Base-by-base conservation (phyloP, 1,140 invertebrate species). In the Drosophila navojoa region DNA sequence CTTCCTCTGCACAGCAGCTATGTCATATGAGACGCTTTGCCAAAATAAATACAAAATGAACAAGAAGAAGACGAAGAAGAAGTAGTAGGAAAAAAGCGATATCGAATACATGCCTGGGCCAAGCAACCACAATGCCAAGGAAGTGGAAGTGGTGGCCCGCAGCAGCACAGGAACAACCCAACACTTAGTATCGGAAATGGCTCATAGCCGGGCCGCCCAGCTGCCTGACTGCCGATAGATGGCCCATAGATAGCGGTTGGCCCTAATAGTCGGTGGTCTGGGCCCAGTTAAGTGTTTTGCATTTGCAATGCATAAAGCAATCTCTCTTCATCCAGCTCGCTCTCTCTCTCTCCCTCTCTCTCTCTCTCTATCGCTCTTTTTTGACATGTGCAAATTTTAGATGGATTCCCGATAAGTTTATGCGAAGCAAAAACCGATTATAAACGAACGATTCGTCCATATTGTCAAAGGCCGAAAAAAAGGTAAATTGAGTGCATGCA, bases 1-100 rank as follows among this genome's bases (percentile, higher is more conserved):
- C 86, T 90, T 90, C 86, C 85, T 85, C 71, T 69, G 44, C 32
- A 40, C 54, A 19, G 66, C 27, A 58, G 59, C 71, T 42, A 49
- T 82, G 82, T 81, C 82, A 87, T 79, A 81, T 67, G 82, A 87
- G 79, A 87, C 77, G 82, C 71, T 89, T 38, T 82, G 72, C 76
- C 69, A 76, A 89, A 79, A 61, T 64, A 44, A 29, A 29, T 10
- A 60, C 4, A 29, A 44, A 29, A 22, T 10, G 44, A 44, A 7
- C 19, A 13, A 45, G 25, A 10, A 49, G 22, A 27, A 38, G 5
- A 7, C 25, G 19, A 47, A 22, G 1, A 40, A 58, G 40, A 35
- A 9, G 4, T 15, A 44, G n/a, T n/a, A n/a, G n/a, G 3, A 35
- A 10, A 40, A 35, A 25, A 25, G 16, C 15, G 15, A 57, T 38